Base-by-base conservation (phyloP, 1,140 invertebrate species). In the Stegodyphus mimosarum region DNA sequence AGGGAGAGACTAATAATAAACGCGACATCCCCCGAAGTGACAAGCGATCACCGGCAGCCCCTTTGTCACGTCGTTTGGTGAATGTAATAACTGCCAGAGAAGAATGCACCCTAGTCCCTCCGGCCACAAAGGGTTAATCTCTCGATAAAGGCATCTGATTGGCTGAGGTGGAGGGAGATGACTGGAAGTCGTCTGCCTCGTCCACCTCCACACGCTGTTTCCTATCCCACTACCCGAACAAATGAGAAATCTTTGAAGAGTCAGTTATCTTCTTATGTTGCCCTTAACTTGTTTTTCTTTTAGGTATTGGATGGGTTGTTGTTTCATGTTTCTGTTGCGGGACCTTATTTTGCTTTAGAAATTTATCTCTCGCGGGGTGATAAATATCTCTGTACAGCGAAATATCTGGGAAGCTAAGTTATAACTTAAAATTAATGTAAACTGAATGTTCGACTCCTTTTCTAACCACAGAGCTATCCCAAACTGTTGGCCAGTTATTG, bases 111-210 rank as follows among this genome's bases (percentile, higher is more conserved):
- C 55, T 33, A 10, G 55, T 60, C 67, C 78, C 67, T 69, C 55
- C 80, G 80, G 80, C 80, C 80, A 83, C 80, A 83, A 83, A 83
- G 80, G 80, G 80, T 83, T 83, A 83, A 83, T 83, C 80, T 83
- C 63, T 74, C 70, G 80, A 83, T 83, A 83, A 83, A 72, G 80
- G 80, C 80, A 83, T 83, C 71, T 83, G 80, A 83, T 83, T 83
- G 80, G 80, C 80, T 74, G 69, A 60, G 66, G 52, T 11, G 17
- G 60, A 52, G 67, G 75, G 66, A 18, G 66, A 55, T 66, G 75
- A 55, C 72, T 55, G 51, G 15, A 75, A 33, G 69, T 64, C 78
- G 17, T 63, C n/a, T 81, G 49, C 51, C 9, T 48, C 76, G 48
- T 33, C 33, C 33, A 33, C 33, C 33, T 33, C 33, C 33, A 33